A percentile compares a stretch with the other conserved stretches of the same genome.
phyloP scores from a whole-genome alignment of 2,113 vertebrate species.

The Hippocampus abdominalis region DNA sequence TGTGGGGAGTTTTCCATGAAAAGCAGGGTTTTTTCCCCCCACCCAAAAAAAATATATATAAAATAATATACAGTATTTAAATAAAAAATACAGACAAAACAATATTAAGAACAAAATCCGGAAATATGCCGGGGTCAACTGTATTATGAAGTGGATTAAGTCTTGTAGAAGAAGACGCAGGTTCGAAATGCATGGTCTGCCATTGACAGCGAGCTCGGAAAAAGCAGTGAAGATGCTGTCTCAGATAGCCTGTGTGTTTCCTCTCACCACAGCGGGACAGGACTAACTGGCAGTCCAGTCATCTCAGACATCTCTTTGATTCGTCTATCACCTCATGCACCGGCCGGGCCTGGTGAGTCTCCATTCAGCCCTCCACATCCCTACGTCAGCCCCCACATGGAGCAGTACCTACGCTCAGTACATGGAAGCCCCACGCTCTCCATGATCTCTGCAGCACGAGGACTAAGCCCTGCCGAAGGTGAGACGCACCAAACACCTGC shows the following conservation, averaged over 20 bases:
- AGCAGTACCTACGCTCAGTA: constrained; percentile 93
- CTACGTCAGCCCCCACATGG: constrained; percentile 91
- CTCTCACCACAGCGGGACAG: constrained; percentile 79
- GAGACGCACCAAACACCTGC: constrained; percentile 47
- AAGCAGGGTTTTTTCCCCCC: too few relatives aligned
- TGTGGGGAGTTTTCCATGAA: too few relatives aligned
- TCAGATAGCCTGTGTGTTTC: neutral
- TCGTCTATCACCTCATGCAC: constrained; percentile 85
- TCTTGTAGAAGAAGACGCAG: too few relatives aligned
- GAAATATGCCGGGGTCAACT: too few relatives aligned
- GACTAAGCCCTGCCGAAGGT: constrained; percentile 93
- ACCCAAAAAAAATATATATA: too few relatives aligned
- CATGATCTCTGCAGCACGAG: constrained; percentile 90
- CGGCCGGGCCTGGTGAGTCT: constrained; percentile 75
- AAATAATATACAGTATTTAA: too few relatives aligned
- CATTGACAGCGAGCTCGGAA: neutral
- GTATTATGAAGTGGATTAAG: too few relatives aligned
- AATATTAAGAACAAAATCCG: too few relatives aligned
- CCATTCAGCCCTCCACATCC: constrained; percentile 86
- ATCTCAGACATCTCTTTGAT: constrained; percentile 96
- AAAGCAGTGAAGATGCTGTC: neutral
- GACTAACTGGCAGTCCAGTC: constrained; percentile 87
- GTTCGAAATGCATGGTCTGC: neutral
- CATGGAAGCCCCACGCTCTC: constrained; percentile 94
- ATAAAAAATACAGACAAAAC: too few relatives aligned